Percentiles rank a stretch among this genome's conserved stretches.
Evolutionary conservation across 1,140 invertebrate species (phyloP).

Genomic region (Drosophila ananassae): DNA sequence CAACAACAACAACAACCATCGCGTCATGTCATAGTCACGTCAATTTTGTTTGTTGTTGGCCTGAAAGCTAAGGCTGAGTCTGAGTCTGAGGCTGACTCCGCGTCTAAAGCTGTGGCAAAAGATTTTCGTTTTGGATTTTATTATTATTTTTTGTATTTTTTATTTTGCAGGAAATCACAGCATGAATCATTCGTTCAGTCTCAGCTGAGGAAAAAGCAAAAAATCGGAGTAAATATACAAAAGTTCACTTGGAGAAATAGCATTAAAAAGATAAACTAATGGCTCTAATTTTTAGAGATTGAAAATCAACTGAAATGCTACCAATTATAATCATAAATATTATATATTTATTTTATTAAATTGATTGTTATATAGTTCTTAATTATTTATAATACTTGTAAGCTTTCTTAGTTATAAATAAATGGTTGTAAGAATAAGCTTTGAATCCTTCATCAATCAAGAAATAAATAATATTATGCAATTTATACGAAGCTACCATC

Average conservation of each 20-base stretch:
- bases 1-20: conserved; percentile 42
- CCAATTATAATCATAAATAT: too few species aligned
- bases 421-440: too few species aligned
- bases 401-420: too few species aligned
- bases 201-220: conserved; percentile 44
- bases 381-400: too few species aligned
- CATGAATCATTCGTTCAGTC: conserved; percentile 73
- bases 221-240: conserved; percentile 34
- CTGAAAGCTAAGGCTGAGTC: conserved; percentile 27
- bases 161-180: conserved; percentile 75
- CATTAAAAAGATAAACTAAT: not conserved
- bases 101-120: conserved; percentile 51
- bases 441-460: too few species aligned
- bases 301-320: too few species aligned
- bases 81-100: conserved; percentile 50
- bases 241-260: conserved; percentile 24
- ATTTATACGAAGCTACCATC: too few species aligned
- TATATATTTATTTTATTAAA: too few species aligned
- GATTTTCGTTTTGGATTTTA: conserved; percentile 35
- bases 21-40: conserved; percentile 82
- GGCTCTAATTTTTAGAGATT: not conserved
- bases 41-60: conserved; percentile 72
- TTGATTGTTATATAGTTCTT: too few species aligned
- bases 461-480: too few species aligned
- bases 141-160: conserved; percentile 16